These are phyloP conservation scores for Cherax destructor DNA, from an alignment of 1,140 invertebrate species.

Conservation along the genomic window DNA sequence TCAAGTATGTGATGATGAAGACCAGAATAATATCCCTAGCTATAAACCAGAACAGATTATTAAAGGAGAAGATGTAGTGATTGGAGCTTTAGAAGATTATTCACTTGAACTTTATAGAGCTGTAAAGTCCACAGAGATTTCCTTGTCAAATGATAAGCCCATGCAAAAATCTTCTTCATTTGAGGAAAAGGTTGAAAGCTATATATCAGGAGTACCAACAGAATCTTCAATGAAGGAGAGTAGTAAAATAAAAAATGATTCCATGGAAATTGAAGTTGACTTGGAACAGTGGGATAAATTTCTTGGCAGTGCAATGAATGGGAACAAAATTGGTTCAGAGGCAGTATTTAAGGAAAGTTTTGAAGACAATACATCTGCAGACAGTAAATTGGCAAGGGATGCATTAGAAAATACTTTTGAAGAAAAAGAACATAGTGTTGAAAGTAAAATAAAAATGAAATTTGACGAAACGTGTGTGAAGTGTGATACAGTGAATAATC, in stretches of 20 bases:
- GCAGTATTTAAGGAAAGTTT: constrained; percentile 34
- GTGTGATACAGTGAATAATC: background rate
- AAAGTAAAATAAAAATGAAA: background rate
- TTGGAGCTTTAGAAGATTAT: constrained; percentile 63
- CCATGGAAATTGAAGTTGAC: constrained; percentile 43
- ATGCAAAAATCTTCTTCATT: background rate
- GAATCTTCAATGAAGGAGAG: background rate
- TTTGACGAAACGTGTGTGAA: too few relatives aligned
- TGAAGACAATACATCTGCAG: background rate
- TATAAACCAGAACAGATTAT: constrained; percentile 61
- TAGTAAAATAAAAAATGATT: background rate
- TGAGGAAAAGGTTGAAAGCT: background rate
- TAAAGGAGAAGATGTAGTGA: constrained; percentile 61
- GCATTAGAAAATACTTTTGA: constrained; percentile 2
- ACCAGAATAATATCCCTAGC: constrained; percentile 13
- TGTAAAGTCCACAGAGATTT: constrained; percentile 42
- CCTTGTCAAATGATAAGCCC: background rate
- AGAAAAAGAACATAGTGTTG: background rate
- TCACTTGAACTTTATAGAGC: constrained; percentile 61
- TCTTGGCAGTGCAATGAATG: constrained; percentile 44
- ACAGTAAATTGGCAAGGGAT: constrained; percentile 24
- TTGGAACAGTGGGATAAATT: constrained; percentile 60
- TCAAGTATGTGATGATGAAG: background rate
- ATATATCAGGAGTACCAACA: background rate
- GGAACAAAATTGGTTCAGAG: constrained; percentile 22